Base-by-base conservation (phyloP, 2,888 invertebrate species). In the Tipula vernalis region DNA sequence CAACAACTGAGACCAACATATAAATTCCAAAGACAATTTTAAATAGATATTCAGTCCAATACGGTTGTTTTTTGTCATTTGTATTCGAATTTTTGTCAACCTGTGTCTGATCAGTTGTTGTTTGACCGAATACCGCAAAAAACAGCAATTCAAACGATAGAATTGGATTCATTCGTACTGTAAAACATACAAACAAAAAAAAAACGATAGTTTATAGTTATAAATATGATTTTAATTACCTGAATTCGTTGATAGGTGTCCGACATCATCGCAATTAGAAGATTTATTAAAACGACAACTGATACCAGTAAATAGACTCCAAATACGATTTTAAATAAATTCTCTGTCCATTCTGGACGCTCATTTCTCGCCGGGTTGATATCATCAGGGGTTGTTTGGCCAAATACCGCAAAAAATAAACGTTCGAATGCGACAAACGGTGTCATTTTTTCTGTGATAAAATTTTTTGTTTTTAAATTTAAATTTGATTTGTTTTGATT, bases 251-350 rank as follows among this genome's bases (percentile, higher is more conserved):
- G 99, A 93, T 99, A 99, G 90, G 99, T 99, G 94, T 99, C 99
- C 93, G 98, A 98, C 98, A 99, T 99, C 99, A 99, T 99, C 93
- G 99, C 99, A 95, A 99, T 99, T 92, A 99, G 96, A 92, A 99
- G 95, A 93, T 99, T 99, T 93, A 99, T 98, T 91, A 99, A 95
- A 91, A 99, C 99, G 93, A 99, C 97, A 91, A 98, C 96, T 89
- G 98, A 98, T 92, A 99, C 98, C 95, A 99, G 95, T 95, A 99
- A 96, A 95, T 99, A 99, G 92, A 97, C 95, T 90, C 98, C 99
- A 93, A 99, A 98, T 90, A 98, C 96, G 91, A 97, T 93, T 93
- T 96, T 96, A 94, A 96, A 97, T 90, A 97, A 94, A 92, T 94
- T 95, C 92, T 95, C 95, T 88, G 96, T 97, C 97, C 97, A 97